These are phyloP conservation scores for Gasterosteus aculeatus DNA, from an alignment of 2,113 vertebrate species.

Conservation along the genomic window DNA sequence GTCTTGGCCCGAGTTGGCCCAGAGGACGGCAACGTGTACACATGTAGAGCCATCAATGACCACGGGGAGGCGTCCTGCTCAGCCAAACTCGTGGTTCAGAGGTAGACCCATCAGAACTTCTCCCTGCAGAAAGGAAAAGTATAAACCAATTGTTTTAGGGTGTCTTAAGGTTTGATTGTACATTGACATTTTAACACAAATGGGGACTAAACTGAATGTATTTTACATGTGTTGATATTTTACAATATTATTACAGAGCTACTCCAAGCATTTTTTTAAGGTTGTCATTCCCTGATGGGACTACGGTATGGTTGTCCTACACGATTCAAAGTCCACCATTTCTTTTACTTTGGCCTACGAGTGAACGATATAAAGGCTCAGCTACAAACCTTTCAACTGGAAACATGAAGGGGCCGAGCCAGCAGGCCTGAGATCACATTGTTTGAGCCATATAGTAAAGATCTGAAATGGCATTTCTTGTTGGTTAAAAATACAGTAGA, in stretches of 20 bases:
- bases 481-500: too few relatives aligned
- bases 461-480: neutral
- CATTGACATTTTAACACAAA: constrained; percentile 25
- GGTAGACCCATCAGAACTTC: constrained; percentile 14
- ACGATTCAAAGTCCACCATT: neutral
- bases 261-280: neutral
- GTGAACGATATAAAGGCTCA: neutral
- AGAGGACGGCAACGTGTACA: constrained; percentile 72
- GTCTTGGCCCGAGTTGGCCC: constrained; percentile 58
- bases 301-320: neutral
- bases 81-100: constrained; percentile 50
- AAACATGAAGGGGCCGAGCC: neutral
- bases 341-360: neutral
- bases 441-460: neutral
- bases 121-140: constrained; percentile 2
- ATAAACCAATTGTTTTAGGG: neutral
- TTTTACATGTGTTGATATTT: neutral
- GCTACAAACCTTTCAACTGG: neutral
- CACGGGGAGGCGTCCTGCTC: constrained; percentile 74
- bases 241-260: constrained; percentile 39
- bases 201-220: neutral
- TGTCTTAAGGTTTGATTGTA: constrained; percentile 24
- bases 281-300: constrained; percentile 11
- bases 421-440: neutral
- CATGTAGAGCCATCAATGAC: constrained; percentile 78